Conservation (phyloP, 2,888 invertebrate genomes). For the Scaptomyza flava region DNA sequence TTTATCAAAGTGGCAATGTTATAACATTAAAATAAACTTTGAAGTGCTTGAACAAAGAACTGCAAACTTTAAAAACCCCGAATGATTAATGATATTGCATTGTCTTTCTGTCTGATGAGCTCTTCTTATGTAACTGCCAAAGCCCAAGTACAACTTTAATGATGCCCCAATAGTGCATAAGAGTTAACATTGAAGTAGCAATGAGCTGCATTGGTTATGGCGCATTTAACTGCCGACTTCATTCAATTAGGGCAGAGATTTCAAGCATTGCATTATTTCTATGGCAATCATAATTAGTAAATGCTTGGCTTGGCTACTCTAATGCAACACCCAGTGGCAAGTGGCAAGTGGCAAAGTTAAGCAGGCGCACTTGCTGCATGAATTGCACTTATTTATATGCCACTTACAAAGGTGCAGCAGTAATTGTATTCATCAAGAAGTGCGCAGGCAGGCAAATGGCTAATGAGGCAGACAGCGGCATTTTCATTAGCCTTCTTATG, state of each 20-base stretch:
- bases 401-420: constrained; percentile 37
- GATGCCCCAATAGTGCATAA: constrained; percentile 3
- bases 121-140: constrained; percentile 1
- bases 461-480: constrained; percentile 63
- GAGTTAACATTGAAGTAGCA: not conserved
- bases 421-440: constrained; percentile 55
- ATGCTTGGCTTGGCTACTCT: constrained; percentile 47
- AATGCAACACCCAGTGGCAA: not conserved
- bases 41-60: no score
- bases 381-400: constrained; percentile 64
- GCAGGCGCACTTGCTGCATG: constrained; percentile 58
- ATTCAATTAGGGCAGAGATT: constrained; percentile 17
- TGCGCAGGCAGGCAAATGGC: constrained; percentile 54
- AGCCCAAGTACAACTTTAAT: constrained; percentile 2
- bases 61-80: no score
- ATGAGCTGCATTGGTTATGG: not conserved
- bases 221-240: constrained; percentile 12
- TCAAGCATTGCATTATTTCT: constrained; percentile 33
- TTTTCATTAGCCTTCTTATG: constrained; percentile 68
- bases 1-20: no score
- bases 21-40: no score
- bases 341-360: not conserved
- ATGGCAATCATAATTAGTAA: constrained; percentile 59
- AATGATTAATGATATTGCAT: constrained; percentile 7
- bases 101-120: not conserved